Conservation (phyloP, 2,888 invertebrate species). For the Phengaris arion region DNA sequence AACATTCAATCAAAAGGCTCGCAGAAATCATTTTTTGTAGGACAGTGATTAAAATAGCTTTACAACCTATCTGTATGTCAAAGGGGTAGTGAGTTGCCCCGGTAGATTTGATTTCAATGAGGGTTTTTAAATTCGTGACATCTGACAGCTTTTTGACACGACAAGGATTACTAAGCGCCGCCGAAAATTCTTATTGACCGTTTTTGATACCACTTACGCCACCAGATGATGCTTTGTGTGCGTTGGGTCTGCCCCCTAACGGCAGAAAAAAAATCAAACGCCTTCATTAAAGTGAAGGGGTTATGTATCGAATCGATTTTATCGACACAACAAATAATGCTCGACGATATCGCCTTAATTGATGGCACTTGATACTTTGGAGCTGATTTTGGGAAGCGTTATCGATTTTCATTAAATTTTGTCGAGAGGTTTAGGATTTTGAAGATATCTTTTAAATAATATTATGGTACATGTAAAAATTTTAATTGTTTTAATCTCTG, state of each 20-base stretch:
- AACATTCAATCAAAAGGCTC: too few relatives aligned
- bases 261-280: too few relatives aligned
- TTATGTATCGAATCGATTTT: constrained; percentile 36
- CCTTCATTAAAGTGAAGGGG: constrained; percentile 28
- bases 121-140: too few relatives aligned
- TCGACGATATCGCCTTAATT: constrained; percentile 37
- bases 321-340: constrained; percentile 33
- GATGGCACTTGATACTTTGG: constrained; percentile 37
- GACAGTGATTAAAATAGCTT: background rate
- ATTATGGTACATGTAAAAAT: background rate
- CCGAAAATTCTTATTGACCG: too few relatives aligned
- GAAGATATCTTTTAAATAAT: background rate
- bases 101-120: constrained; percentile 24
- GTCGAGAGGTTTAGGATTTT: background rate
- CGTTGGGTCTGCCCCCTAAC: too few relatives aligned
- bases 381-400: constrained; percentile 32
- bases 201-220: too few relatives aligned
- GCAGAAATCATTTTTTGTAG: too few relatives aligned
- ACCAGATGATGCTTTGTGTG: too few relatives aligned
- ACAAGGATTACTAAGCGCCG: too few relatives aligned
- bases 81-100: too few relatives aligned
- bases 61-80: background rate
- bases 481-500: background rate
- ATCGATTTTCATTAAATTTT: constrained; percentile 35
- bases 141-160: too few relatives aligned